A percentile compares a stretch with the other conserved stretches of the same genome.
phyloP scores from a whole-genome alignment of 2,888 invertebrate species.

The Caenorhabditis zanzibari region DNA sequence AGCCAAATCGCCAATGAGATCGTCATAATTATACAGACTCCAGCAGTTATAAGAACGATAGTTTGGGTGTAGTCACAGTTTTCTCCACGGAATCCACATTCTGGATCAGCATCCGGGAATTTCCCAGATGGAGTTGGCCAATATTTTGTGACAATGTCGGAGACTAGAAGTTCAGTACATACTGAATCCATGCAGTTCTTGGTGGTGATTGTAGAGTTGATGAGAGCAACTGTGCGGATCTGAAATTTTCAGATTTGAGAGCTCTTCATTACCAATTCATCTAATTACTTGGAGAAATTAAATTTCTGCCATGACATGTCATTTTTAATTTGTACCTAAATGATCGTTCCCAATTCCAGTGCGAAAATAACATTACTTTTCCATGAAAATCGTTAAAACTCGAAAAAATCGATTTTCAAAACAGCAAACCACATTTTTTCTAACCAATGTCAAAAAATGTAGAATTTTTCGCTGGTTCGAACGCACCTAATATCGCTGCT shows the following conservation, averaged over 20 bases:
- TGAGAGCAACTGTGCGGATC: conserved; percentile 57
- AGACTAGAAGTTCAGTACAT: conserved; percentile 47
- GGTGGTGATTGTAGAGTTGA: conserved; percentile 31
- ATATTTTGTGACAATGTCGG: conserved; percentile 67
- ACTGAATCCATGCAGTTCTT: conserved; percentile 41
- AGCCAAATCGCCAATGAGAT: conserved; percentile 37
- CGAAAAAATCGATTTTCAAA: too few relatives aligned
- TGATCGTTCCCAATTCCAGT: too few relatives aligned
- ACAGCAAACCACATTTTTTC: too few relatives aligned
- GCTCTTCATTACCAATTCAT: not conserved
- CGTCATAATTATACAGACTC: conserved; percentile 33
- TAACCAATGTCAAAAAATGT: too few relatives aligned
- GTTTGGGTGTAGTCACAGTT: conserved; percentile 73
- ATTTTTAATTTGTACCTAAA: too few relatives aligned
- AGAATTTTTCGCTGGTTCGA: too few relatives aligned
- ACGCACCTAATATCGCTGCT: too few relatives aligned
- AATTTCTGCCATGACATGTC: too few relatives aligned
- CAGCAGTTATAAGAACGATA: conserved; percentile 49
- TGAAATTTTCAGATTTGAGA: conserved; percentile 36
- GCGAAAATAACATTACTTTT: too few relatives aligned
- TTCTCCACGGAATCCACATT: conserved; percentile 71
- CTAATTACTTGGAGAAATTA: too few relatives aligned
- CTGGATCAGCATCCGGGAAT: conserved; percentile 68
- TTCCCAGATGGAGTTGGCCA: conserved; percentile 70
- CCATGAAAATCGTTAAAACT: too few relatives aligned